Evolutionary conservation across 2,888 invertebrate species (phyloP).

Genomic region (Megastigmus dorsalis): DNA sequence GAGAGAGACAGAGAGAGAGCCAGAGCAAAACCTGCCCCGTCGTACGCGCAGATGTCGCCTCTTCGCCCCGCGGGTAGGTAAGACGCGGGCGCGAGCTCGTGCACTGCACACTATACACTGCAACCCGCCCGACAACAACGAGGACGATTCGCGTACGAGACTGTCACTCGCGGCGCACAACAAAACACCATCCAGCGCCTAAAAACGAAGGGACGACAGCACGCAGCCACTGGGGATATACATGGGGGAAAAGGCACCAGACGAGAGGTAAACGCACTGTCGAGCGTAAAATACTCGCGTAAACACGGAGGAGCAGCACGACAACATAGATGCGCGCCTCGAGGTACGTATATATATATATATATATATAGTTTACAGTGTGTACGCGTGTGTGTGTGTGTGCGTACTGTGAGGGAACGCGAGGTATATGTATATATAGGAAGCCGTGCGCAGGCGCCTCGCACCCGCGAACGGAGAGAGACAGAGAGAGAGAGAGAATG

Average conservation of each 20-base stretch:
- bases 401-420: too few relatives aligned
- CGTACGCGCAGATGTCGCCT: slow-evolving; percentile 42
- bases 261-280: too few relatives aligned
- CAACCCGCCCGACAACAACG: too few relatives aligned
- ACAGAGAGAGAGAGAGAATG: neutral
- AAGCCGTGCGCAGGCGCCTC: neutral
- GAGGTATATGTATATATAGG: neutral
- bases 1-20: slow-evolving; percentile 6
- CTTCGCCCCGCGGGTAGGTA: neutral
- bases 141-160: too few relatives aligned
- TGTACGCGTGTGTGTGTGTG: neutral
- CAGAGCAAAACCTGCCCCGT: slow-evolving; percentile 35
- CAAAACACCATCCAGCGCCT: too few relatives aligned
- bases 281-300: neutral
- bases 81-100: slow-evolving; percentile 10
- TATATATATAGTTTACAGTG: too few relatives aligned
- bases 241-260: too few relatives aligned
- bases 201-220: too few relatives aligned
- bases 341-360: neutral
- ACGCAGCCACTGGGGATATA: neutral
- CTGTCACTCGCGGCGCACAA: neutral
- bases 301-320: neutral
- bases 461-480: neutral
- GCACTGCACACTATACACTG: neutral
- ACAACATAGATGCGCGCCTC: slow-evolving; percentile 5